Percentiles rank a stretch among this genome's conserved stretches.
Evolutionary conservation across 2,888 invertebrate species (phyloP).

Genomic region (Lacanobia oleracea): DNA sequence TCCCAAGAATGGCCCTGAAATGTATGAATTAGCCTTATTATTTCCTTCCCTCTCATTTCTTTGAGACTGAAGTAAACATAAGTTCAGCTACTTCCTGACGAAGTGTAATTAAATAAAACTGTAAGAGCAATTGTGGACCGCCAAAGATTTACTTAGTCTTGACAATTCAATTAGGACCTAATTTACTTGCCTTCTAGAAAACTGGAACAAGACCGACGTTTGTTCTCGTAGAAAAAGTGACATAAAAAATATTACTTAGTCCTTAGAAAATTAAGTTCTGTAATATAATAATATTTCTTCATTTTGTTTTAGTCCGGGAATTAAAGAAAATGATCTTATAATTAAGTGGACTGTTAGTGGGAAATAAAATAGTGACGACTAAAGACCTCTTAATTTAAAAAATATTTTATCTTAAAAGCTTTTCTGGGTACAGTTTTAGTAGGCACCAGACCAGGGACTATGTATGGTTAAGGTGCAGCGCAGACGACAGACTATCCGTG

Average conservation of each 20-base stretch:
- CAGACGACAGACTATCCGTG: too few species aligned
- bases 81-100: constrained; percentile 13
- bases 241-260: constrained; percentile 18
- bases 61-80: not conserved
- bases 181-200: constrained; percentile 37
- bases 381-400: not conserved
- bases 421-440: not conserved
- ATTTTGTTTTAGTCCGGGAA: not conserved
- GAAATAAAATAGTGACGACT: too few species aligned
- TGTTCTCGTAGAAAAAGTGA: not conserved
- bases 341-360: not conserved
- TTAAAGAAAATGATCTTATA: constrained; percentile 12
- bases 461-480: too few species aligned
- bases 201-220: not conserved
- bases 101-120: constrained; percentile 44
- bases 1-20: too few species aligned
- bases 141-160: constrained; percentile 37
- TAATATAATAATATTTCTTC: not conserved
- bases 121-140: constrained; percentile 21
- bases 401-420: not conserved
- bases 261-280: not conserved
- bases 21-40: too few species aligned
- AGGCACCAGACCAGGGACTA: too few species aligned
- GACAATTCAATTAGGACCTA: constrained; percentile 35
- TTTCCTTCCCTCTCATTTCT: too few species aligned